Conservation (phyloP, 2,888 invertebrate species). For the Diarsia mendica region DNA sequence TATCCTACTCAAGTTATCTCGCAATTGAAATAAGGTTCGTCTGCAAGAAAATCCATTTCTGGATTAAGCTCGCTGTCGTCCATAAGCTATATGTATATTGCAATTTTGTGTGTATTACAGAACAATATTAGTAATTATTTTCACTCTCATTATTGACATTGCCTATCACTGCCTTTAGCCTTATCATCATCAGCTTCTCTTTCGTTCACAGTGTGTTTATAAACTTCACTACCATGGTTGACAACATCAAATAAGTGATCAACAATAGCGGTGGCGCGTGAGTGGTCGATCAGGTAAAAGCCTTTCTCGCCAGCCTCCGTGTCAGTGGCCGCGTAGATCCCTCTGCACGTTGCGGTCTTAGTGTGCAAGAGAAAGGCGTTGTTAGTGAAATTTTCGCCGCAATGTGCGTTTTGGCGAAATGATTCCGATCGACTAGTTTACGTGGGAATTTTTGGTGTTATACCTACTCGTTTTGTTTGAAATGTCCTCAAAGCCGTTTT, state of each 20-base stretch:
- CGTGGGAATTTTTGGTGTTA: conserved; percentile 26
- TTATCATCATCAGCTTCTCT: neutral
- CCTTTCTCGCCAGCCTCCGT: conserved; percentile 62
- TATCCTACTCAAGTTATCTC: too few species aligned
- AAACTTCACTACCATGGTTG: conserved; percentile 16
- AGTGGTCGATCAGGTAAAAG: conserved; percentile 50
- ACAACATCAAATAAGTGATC: conserved; percentile 18
- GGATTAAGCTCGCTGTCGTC: too few species aligned
- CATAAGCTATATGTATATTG: too few species aligned
- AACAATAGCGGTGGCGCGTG: conserved; percentile 41
- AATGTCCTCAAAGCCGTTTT: neutral
- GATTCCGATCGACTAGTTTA: conserved; percentile 38
- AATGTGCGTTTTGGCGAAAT: conserved; percentile 57
- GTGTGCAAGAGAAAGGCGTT: conserved; percentile 63
- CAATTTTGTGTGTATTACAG: too few species aligned
- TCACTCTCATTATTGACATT: neutral
- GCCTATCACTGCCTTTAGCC: too few species aligned
- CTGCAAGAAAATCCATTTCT: too few species aligned
- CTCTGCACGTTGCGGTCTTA: conserved; percentile 41
- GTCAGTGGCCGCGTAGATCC: conserved; percentile 54
- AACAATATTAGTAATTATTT: too few species aligned
- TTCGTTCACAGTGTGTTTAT: neutral
- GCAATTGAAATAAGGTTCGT: too few species aligned
- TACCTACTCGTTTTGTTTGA: neutral
- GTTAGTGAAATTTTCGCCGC: conserved; percentile 63